Evolutionary conservation across 2,113 vertebrate genomes (phyloP), one percentile per base, ranked within the genome.

Genomic region (Pogona vitticeps): DNA sequence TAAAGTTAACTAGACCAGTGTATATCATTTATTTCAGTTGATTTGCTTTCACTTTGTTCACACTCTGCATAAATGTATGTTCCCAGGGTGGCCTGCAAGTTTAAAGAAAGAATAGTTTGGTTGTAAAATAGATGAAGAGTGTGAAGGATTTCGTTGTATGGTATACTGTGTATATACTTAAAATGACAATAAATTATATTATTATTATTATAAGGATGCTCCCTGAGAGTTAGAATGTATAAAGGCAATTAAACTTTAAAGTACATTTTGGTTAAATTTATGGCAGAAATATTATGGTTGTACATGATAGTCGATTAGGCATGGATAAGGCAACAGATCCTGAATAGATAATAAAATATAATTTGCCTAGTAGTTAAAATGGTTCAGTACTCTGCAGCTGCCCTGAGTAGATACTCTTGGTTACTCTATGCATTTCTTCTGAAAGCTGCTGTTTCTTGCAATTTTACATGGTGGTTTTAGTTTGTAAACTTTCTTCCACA

Each of bases 401-500:
- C 58, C 28, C 21, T 83, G 1, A 84, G 31, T 83, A 52, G 46
- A 52, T 67, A 76, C 85, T 70, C 4, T 18, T 26, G 80, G 1
- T 13, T 12, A 36, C 42, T 78, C 80, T 52, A 12, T 58, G 1
- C 33, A 94, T 77, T 92, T 92, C 89, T 90, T n/a, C 89, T 94
- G 96, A 97, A 95, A 95, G 95, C 92, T 94, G 31, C 95, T 92
- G 14, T 61, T 89, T 83, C 26, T 31, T 68, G 23, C 2, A 7
- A 93, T 15, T 94, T 92, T 63, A 91, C 95, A 92, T 96, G 87
- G 56, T 97, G 85, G 96, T 96, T 95, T 96, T 97, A 95, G 92
- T 96, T 95, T 93, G 93, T 88, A 89, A 94, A 88, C 93, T 94
- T 93, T 94, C 96, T 90, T 96, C 97, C 94, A 92, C 97, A 97